Percentiles rank a stretch among this genome's conserved stretches.
phyloP scores from a whole-genome alignment of 2,888 invertebrate genomes.

The Gymnosoma rotundatum region DNA sequence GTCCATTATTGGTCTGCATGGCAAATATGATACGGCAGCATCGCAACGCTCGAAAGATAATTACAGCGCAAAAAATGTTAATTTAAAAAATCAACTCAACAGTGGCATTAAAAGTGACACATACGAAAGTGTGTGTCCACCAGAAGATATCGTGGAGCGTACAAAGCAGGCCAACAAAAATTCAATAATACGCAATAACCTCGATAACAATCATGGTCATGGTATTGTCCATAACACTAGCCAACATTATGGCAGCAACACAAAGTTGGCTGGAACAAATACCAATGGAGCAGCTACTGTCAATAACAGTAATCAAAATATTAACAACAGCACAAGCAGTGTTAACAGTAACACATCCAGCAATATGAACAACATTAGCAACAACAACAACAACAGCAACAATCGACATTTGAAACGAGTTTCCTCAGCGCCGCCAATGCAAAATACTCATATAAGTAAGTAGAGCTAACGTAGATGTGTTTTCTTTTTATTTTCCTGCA shows the following conservation, averaged over 20 bases:
- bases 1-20: slow-evolving; percentile 79
- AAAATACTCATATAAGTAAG: slow-evolving; percentile 80
- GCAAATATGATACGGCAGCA: slow-evolving; percentile 78
- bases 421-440: slow-evolving; percentile 84
- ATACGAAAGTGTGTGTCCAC: slow-evolving; percentile 82
- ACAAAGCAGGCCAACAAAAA: slow-evolving; percentile 80
- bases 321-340: slow-evolving; percentile 81
- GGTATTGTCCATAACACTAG: slow-evolving; percentile 63
- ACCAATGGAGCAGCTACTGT: slow-evolving; percentile 54
- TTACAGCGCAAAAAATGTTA: slow-evolving; percentile 77
- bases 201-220: slow-evolving; percentile 71
- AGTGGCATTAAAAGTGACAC: slow-evolving; percentile 81
- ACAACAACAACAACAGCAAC: slow-evolving; percentile 72
- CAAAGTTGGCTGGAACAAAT: slow-evolving; percentile 68
- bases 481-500: slow-evolving; percentile 8
- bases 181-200: slow-evolving; percentile 80
- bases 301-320: slow-evolving; percentile 72
- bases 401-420: slow-evolving; percentile 83
- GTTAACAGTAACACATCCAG: slow-evolving; percentile 83
- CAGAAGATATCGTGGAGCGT: slow-evolving; percentile 81
- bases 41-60: slow-evolving; percentile 76
- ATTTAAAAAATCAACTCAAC: slow-evolving; percentile 80
- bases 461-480: slow-evolving; percentile 28
- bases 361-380: slow-evolving; percentile 77
- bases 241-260: slow-evolving; percentile 72